Evolutionary conservation across 2,113 vertebrate species (phyloP).

Genomic region (Tenebrosternarchus preto): DNA sequence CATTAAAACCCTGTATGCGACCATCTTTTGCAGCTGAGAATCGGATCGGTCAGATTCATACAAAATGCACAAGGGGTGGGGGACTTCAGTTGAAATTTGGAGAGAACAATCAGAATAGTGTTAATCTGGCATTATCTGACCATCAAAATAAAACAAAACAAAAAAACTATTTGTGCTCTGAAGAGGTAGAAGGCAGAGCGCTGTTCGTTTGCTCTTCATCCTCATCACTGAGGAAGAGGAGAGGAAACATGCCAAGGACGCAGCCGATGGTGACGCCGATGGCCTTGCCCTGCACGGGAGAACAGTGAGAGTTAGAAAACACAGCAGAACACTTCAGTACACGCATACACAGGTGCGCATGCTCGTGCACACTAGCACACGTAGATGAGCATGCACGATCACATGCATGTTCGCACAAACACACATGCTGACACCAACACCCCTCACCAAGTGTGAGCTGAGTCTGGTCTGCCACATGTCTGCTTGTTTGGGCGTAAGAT

Average conservation of each 20-base stretch:
- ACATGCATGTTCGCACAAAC: not conserved
- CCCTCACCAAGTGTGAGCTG: constrained; percentile 88
- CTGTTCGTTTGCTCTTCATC: constrained; percentile 76
- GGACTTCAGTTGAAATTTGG: not conserved
- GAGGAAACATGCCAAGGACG: constrained; percentile 95
- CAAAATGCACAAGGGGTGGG: too few species aligned
- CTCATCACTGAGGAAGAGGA: constrained; percentile 87
- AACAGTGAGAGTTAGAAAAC: constrained; percentile 48
- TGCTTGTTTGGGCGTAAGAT: constrained; percentile 90
- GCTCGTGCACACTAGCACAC: not conserved
- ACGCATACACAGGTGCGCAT: not conserved
- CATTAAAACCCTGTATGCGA: not conserved
- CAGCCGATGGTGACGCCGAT: constrained; percentile 94
- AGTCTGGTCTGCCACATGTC: constrained; percentile 97
- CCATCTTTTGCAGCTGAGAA: too few species aligned
- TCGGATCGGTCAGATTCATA: too few species aligned
- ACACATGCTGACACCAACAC: not conserved
- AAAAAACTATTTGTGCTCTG: constrained; percentile 3
- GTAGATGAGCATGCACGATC: not conserved
- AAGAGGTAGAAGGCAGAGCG: not conserved
- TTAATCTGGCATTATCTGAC: not conserved
- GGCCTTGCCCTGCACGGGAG: constrained; percentile 84
- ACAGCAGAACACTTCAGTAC: not conserved
- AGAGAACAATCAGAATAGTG: not conserved
- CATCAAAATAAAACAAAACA: too few species aligned